These are phyloP conservation scores for Ageneiosus marmoratus DNA, from an alignment of 2,113 vertebrate species.

Conservation along the genomic window DNA sequence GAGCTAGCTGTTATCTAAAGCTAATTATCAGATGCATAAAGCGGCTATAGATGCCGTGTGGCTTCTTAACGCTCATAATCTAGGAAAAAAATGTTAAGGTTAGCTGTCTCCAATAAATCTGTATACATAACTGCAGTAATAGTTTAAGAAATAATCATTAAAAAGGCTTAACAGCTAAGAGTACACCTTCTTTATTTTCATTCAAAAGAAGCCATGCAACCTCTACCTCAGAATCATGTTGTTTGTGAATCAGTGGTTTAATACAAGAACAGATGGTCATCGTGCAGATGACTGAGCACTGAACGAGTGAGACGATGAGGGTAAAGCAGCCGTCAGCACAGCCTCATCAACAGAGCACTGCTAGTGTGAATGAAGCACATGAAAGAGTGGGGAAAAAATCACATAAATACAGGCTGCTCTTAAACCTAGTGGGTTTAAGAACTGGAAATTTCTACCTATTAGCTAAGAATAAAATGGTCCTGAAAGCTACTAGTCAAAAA, in stretches of 20 bases:
- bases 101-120: not conserved
- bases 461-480: not conserved
- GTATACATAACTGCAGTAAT: not conserved
- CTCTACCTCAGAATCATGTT: slow-evolving; percentile 12
- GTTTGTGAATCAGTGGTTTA: slow-evolving; percentile 34
- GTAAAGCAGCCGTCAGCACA: not conserved
- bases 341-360: slow-evolving; percentile 15
- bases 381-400: not conserved
- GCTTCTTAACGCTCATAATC: too few relatives aligned
- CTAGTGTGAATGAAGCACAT: not conserved
- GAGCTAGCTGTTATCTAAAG: not conserved
- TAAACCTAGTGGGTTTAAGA: not conserved
- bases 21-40: not conserved
- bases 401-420: not conserved
- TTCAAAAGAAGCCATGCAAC: slow-evolving; percentile 12
- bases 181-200: not conserved
- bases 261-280: slow-evolving; percentile 36
- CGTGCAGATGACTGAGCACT: slow-evolving; percentile 37
- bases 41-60: not conserved
- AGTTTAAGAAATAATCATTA: not conserved
- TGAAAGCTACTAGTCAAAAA: not conserved
- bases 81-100: not conserved
- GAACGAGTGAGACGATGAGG: slow-evolving; percentile 23
- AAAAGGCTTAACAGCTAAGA: not conserved
- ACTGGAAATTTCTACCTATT: slow-evolving; percentile 1